Evolutionary conservation across 92 coral and sea anemone species (phyloP).

Genomic region (Desmophyllum pertusum): DNA sequence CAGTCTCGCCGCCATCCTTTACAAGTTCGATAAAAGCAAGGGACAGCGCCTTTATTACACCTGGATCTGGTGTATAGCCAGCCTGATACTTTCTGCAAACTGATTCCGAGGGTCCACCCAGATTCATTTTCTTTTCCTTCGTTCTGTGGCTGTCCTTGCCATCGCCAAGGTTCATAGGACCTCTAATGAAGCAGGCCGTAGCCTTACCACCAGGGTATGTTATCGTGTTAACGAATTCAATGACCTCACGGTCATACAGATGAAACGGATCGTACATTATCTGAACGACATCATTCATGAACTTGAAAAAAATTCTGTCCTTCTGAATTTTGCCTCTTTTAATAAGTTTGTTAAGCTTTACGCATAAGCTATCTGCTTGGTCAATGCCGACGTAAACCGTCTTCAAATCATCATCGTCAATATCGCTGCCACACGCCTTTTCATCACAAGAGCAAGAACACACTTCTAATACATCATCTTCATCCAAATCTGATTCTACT

Average conservation of each 20-base stretch:
- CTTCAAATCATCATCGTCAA: conserved; percentile 45
- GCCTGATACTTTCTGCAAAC: conserved; percentile 50
- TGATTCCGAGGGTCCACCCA: conserved; percentile 58
- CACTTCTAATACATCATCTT: conserved; percentile 34
- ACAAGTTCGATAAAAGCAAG: too few species aligned
- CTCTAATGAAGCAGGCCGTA: conserved; percentile 51
- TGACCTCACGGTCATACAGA: conserved; percentile 42
- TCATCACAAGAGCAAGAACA: conserved; percentile 46
- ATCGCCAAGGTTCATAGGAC: conserved; percentile 62
- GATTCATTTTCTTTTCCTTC: conserved; percentile 45
- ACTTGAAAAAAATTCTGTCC: conserved; percentile 43
- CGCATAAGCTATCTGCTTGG: conserved; percentile 37
- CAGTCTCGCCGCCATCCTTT: conserved; percentile 34
- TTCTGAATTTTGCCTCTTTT: conserved; percentile 46
- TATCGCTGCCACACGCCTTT: conserved; percentile 23
- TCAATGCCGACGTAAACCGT: conserved; percentile 51
- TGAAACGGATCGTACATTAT: conserved; percentile 57
- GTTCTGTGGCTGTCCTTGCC: conserved; percentile 47
- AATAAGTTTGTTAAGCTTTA: conserved; percentile 40
- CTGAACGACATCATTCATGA: conserved; percentile 27
- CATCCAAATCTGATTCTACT: conserved; percentile 44
- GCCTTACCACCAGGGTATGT: conserved; percentile 49
- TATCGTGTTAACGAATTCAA: conserved; percentile 45
- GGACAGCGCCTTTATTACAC: conserved; percentile 48
- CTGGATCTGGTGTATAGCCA: conserved; percentile 56